Evolutionary conservation across 2,888 invertebrate genomes (phyloP).

Genomic region (Catocala sponsa): DNA sequence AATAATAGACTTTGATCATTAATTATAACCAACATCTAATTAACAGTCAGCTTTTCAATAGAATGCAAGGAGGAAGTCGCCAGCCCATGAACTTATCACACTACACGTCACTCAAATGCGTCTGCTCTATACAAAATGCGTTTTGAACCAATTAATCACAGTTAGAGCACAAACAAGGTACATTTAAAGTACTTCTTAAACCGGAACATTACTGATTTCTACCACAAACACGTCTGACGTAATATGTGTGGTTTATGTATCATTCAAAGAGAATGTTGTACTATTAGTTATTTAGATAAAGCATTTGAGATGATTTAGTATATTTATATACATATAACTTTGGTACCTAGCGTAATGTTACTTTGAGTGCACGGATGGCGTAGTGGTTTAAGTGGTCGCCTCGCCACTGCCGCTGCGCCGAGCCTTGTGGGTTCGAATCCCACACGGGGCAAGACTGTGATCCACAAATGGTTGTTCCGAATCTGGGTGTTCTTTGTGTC

Average conservation of each 20-base stretch:
- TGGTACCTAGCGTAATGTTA: no score
- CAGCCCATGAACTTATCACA: constrained; percentile 18
- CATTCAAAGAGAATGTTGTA: constrained; percentile 34
- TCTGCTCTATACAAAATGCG: constrained; percentile 1
- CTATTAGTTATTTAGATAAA: background rate
- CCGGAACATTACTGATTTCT: constrained; percentile 24
- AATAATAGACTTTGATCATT: background rate
- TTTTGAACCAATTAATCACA: constrained; percentile 26
- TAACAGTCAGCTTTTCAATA: constrained; percentile 6
- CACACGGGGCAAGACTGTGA: no score
- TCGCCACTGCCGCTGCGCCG: no score
- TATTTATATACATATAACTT: no score
- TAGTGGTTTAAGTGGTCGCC: no score
- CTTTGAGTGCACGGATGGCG: no score
- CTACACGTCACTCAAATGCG: constrained; percentile 23
- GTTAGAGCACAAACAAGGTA: background rate
- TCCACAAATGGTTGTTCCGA: no score
- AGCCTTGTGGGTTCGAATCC: no score
- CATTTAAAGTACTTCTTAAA: background rate
- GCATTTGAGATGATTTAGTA: background rate
- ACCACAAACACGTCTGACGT: constrained; percentile 36
- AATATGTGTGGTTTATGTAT: constrained; percentile 24
- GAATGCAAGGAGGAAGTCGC: constrained; percentile 34
- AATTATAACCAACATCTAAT: constrained; percentile 7
- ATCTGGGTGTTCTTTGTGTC: no score